Percentiles rank a stretch among this genome's conserved stretches.
Evolutionary conservation across 2,888 invertebrate genomes (phyloP).

Genomic region (Athalia rosae): DNA sequence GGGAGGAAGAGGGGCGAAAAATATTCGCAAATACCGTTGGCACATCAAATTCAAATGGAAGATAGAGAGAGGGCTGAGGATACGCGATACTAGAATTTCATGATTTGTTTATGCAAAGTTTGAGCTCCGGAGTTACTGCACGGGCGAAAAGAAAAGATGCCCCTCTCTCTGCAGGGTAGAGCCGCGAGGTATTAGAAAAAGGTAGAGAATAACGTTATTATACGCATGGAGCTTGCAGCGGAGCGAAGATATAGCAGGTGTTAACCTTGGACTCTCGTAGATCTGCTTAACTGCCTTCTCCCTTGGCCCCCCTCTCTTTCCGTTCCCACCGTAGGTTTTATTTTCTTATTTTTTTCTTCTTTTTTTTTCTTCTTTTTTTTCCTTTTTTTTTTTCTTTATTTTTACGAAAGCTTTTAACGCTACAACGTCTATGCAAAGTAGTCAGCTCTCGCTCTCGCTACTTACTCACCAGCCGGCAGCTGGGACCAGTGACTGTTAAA

Average conservation of each 20-base stretch:
- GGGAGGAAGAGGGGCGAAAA: not conserved
- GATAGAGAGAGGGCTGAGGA: slow-evolving; percentile 2
- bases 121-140: not conserved
- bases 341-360: too few species aligned
- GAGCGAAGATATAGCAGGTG: slow-evolving; percentile 55
- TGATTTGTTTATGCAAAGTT: slow-evolving; percentile 42
- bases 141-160: slow-evolving; percentile 45
- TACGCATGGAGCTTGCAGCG: slow-evolving; percentile 44
- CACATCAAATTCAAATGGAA: slow-evolving; percentile 34
- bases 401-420: slow-evolving; percentile 51
- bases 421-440: slow-evolving; percentile 56
- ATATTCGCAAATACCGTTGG: slow-evolving; percentile 16
- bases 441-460: slow-evolving; percentile 42
- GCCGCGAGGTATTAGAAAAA: slow-evolving; percentile 34
- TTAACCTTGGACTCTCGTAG: slow-evolving; percentile 62
- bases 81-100: slow-evolving; percentile 41
- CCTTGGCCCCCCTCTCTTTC: not conserved
- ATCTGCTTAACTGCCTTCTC: slow-evolving; percentile 60
- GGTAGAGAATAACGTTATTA: slow-evolving; percentile 16
- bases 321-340: too few species aligned
- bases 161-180: slow-evolving; percentile 58
- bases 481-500: slow-evolving; percentile 31
- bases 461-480: slow-evolving; percentile 29
- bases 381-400: slow-evolving; percentile 49
- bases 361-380: slow-evolving; percentile 56